Evolutionary conservation across 2,797 vertebrate species (phyloP).

Genomic region (Stomatorhinus walkeri): DNA sequence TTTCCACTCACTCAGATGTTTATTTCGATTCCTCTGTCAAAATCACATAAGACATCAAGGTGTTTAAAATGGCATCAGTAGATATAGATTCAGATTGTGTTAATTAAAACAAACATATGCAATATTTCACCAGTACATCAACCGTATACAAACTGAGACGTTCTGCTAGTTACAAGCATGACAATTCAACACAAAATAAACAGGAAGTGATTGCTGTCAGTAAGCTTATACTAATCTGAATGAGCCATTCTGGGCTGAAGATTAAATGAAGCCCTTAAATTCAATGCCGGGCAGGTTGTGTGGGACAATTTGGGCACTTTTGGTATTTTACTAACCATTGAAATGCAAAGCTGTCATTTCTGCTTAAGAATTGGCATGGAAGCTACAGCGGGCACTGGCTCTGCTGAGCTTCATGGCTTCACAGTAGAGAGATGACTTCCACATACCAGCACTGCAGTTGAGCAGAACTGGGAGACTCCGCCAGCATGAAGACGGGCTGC

Average conservation of each 20-base stretch:
- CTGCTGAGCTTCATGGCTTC: constrained; percentile 62
- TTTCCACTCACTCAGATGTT: not conserved
- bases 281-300: not conserved
- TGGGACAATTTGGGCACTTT: not conserved
- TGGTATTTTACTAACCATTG: not conserved
- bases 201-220: not conserved
- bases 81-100: not conserved
- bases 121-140: not conserved
- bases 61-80: not conserved
- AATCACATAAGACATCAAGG: not conserved
- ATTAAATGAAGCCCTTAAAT: not conserved
- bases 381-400: not conserved
- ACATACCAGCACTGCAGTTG: not conserved
- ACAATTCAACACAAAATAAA: not conserved
- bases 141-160: not conserved
- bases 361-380: not conserved
- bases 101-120: not conserved
- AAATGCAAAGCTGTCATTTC: not conserved
- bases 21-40: not conserved
- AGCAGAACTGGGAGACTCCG: not conserved
- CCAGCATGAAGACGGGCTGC: not conserved
- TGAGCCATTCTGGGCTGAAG: not conserved
- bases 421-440: constrained; percentile 53
- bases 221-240: not conserved
- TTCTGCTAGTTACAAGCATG: not conserved